phyloP scores from a whole-genome alignment of 2,113 vertebrate species.

The Sorex araneus region DNA sequence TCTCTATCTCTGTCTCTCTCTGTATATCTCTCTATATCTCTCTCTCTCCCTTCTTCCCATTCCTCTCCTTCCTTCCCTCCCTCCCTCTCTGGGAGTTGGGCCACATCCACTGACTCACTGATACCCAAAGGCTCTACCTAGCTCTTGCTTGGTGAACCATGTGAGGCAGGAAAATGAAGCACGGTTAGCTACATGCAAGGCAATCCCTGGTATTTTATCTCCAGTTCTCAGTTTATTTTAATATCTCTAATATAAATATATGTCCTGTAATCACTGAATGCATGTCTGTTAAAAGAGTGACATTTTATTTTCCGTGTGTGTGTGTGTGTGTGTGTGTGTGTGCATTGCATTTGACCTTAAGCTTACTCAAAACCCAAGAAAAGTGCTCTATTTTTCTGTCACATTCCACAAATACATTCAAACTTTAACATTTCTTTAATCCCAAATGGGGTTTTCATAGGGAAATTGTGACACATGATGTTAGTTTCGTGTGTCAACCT shows the following conservation, averaged over 20 bases:
- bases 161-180: no score
- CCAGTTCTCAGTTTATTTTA: background rate
- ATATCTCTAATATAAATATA: conserved; percentile 16
- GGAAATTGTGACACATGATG: background rate
- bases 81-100: no score
- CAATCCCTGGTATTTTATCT: no score
- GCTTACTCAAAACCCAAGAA: background rate
- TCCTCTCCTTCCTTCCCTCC: no score
- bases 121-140: no score
- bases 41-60: no score
- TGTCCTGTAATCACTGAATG: background rate
- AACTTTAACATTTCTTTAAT: background rate
- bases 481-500: background rate
- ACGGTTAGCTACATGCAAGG: no score
- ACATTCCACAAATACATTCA: background rate
- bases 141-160: no score
- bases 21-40: no score
- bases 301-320: background rate
- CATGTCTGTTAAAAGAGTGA: background rate
- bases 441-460: conserved; percentile 37
- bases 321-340: background rate
- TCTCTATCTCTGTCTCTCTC: no score
- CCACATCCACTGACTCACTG: no score
- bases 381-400: background rate
- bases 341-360: background rate